phyloP scores from a whole-genome alignment of 2,888 invertebrate species.

The Rhagonycha lutea region DNA sequence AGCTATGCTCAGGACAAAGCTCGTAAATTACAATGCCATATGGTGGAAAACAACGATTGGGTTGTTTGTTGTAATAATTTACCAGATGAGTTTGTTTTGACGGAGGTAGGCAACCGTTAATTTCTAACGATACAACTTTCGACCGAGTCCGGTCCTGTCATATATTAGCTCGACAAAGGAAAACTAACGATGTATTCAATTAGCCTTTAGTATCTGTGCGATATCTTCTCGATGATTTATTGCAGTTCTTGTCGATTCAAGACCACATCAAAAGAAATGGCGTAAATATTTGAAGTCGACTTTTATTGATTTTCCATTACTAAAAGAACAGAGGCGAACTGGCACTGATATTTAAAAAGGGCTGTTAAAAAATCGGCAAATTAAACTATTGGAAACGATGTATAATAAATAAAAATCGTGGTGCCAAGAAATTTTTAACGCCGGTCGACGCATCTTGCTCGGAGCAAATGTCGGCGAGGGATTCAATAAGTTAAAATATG shows the following conservation, averaged over 20 bases:
- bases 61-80: background rate
- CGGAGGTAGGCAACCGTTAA: background rate
- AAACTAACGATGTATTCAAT: background rate
- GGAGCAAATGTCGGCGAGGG: too few species aligned
- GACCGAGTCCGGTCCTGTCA: background rate
- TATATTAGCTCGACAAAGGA: background rate
- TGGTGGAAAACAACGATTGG: background rate
- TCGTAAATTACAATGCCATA: background rate
- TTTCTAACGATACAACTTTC: too few species aligned
- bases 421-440: too few species aligned
- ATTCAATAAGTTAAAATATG: too few species aligned
- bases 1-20: background rate
- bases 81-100: background rate
- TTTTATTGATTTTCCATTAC: background rate
- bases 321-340: background rate
- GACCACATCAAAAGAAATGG: background rate
- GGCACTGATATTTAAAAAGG: too few species aligned
- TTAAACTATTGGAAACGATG: too few species aligned
- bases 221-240: background rate
- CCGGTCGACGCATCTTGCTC: too few species aligned
- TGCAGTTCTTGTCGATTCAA: background rate
- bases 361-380: too few species aligned
- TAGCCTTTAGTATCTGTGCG: background rate
- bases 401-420: too few species aligned
- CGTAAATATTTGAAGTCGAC: background rate